Base-by-base conservation (phyloP, 2,888 invertebrate genomes). In the Ophion slaviceki region DNA sequence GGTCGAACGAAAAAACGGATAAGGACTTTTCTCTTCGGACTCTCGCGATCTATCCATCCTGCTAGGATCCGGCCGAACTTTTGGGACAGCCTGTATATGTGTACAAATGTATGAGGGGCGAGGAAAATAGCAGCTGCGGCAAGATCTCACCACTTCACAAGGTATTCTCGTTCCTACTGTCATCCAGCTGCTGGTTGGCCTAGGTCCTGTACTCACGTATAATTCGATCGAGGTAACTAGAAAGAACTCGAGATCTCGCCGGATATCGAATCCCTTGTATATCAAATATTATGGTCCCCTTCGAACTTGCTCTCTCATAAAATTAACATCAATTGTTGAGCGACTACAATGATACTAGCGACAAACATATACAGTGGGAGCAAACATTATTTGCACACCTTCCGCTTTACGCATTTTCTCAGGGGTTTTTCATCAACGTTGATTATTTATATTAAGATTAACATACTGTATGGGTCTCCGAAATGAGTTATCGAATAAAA, bases 71-170 rank as follows among this genome's bases (percentile, higher is more conserved):
- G 1, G 36, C 53, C 10, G 14, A 17, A 2, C 14, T 71, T 14
- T 71, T 53, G 7, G 61, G 7, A 20, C 61, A 61, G 6, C 17
- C 17, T 53, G 28, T 32, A 71, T 28, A 53, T 71, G 7, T 7
- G 28, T 32, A 28, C 28, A 53, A 40, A 11, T 36, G 3, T 40
- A 36, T 36, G 36, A 66, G 66, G 32, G 28, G 45, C 24, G 62
- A 20, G 53, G 71, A 85, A 81, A 59, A 61, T 61, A 68, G 86
- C 87, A 87, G 87, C 87, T 87, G 87, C 84, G 79, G 14, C 77
- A 77, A 83, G 83, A 83, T 86, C 74, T 77, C 71, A 47, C 61
- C 24, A 47, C 62, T 45, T 57, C 28, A 1, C n/a, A 75, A 47
- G 53, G 24, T 32, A 36, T 72, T 70, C 59, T 57, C 40, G 36